Evolutionary conservation across 2,888 invertebrate species (phyloP).

Genomic region (Caradrina kadenii): DNA sequence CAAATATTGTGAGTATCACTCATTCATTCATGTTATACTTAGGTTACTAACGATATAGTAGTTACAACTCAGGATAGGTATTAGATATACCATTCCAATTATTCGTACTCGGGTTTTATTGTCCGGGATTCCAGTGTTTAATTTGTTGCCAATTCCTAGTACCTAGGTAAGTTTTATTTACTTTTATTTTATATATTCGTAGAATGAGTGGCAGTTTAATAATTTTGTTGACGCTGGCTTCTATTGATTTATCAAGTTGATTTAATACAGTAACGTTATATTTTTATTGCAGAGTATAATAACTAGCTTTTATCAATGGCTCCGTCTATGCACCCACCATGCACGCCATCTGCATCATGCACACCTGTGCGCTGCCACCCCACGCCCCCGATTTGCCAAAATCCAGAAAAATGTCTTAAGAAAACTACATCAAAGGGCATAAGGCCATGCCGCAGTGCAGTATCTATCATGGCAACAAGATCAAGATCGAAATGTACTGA

Average conservation of each 20-base stretch:
- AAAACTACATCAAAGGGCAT: conserved; percentile 76
- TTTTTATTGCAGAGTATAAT: conserved; percentile 71
- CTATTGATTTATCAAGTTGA: conserved; percentile 48
- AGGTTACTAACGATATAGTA: conserved; percentile 17
- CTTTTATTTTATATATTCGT: conserved; percentile 55
- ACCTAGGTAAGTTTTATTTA: conserved; percentile 64
- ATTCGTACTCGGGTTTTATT: conserved; percentile 23
- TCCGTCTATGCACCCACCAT: conserved; percentile 82
- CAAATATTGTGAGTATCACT: conserved; percentile 82
- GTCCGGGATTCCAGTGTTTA: conserved; percentile 30
- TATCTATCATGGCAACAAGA: conserved; percentile 81
- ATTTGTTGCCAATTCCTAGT: conserved; percentile 36
- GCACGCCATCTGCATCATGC: conserved; percentile 84
- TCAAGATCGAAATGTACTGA: conserved; percentile 74
- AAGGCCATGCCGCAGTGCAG: conserved; percentile 82
- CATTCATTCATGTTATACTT: conserved; percentile 58
- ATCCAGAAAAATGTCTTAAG: conserved; percentile 81
- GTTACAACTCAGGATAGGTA: conserved; percentile 15
- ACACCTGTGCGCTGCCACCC: conserved; percentile 82
- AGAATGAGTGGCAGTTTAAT: conserved; percentile 75
- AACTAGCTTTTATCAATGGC: conserved; percentile 70
- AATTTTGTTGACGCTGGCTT: conserved; percentile 74
- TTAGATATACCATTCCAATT: background rate
- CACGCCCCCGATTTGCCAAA: conserved; percentile 78
- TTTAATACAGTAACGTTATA: conserved; percentile 13